phyloP scores from a whole-genome alignment of 1,140 invertebrate genomes.

The Bacillus rossius region DNA sequence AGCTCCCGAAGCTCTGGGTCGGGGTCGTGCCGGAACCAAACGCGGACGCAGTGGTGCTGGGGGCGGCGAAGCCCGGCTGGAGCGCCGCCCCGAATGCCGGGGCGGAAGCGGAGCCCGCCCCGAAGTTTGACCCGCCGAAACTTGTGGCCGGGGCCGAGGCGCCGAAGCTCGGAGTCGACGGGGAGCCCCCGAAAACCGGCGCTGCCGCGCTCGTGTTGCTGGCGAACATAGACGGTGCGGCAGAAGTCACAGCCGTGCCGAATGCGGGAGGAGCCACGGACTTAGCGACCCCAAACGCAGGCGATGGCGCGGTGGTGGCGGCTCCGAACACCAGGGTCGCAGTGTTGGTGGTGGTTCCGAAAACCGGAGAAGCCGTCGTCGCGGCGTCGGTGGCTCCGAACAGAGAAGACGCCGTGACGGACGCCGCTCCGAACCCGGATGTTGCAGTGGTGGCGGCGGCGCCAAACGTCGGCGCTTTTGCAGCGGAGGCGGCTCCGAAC shows the following conservation, averaged over 20 bases:
- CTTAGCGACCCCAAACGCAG: neutral
- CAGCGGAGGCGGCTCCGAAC: neutral
- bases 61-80: neutral
- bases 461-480: neutral
- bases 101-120: neutral
- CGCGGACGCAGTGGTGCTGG: neutral
- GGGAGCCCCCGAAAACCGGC: neutral
- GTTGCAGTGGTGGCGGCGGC: neutral
- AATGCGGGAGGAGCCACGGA: neutral
- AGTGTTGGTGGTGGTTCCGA: neutral
- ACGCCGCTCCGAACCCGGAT: neutral
- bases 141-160: neutral
- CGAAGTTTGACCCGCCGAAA: neutral
- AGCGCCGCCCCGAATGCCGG: slow-evolving; percentile 3
- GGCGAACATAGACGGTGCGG: neutral
- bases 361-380: neutral
- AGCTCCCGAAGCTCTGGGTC: neutral
- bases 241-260: neutral
- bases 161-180: neutral
- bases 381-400: neutral
- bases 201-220: neutral
- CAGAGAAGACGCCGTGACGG: neutral
- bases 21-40: slow-evolving; percentile 7
- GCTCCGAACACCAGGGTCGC: neutral
- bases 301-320: neutral